Conservation (phyloP, 2,113 vertebrate species). For the Hiodon tergisus region DNA sequence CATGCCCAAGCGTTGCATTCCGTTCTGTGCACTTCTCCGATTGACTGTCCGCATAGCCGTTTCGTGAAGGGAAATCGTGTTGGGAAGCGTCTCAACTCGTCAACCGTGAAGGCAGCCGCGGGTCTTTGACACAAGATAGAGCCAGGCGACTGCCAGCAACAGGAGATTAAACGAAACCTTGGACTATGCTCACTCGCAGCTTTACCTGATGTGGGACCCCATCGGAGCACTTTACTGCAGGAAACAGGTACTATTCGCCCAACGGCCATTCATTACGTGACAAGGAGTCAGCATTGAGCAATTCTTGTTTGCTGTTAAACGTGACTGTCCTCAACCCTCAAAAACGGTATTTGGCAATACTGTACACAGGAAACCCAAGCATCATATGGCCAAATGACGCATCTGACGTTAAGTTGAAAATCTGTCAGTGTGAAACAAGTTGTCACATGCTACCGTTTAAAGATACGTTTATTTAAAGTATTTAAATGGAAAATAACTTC, state of each 20-base stretch:
- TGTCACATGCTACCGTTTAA: not conserved
- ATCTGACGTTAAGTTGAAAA: constrained; percentile 11
- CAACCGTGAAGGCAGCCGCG: constrained; percentile 15
- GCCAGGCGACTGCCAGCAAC: constrained; percentile 24
- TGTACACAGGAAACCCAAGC: constrained; percentile 2
- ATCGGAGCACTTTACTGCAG: constrained; percentile 29
- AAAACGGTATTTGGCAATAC: not conserved
- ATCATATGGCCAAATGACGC: constrained; percentile 21
- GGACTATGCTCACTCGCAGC: constrained; percentile 32
- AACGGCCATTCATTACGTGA: constrained; percentile 1
- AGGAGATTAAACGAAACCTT: constrained; percentile 25
- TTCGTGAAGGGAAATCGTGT: constrained; percentile 7
- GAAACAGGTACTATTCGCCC: constrained; percentile 40
- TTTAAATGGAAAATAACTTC: no score
- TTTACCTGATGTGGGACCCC: constrained; percentile 30
- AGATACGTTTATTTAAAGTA: not conserved
- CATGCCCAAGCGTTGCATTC: constrained; percentile 18
- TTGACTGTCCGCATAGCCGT: not conserved
- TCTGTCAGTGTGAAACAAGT: not conserved
- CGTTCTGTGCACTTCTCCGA: constrained; percentile 7
- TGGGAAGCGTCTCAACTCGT: not conserved
- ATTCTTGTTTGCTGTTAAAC: not conserved
- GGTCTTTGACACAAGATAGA: constrained; percentile 37
- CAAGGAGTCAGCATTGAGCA: not conserved
- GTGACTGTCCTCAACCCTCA: not conserved